Base-by-base conservation (phyloP, 1,140 invertebrate genomes). In the Arctopsyche grandis region DNA sequence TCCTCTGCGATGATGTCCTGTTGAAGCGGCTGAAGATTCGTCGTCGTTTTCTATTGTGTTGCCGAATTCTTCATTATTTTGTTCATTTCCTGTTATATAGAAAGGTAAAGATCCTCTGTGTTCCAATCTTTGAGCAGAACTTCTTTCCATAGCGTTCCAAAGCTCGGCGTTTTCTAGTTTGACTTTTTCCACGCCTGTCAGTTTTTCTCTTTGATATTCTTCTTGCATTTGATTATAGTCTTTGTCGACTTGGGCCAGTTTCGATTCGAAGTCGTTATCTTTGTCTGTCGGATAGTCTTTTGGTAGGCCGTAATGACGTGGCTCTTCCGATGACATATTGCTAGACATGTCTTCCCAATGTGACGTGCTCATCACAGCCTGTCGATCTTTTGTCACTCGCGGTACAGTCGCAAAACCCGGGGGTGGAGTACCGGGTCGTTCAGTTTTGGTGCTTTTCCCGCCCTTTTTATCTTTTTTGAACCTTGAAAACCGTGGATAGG, bases 401-500 rank as follows among this genome's bases (percentile, higher is more conserved):
- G 83, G 52, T 12, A 81, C 80, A 1, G 80, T 83, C 12, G 85
- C 87, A 81, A 88, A 89, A 24, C 85, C 87, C 9, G 87, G 85
- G 22, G 88, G 87, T 29, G 88, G 88, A 10, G 88, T 89, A 14
- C 87, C 87, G 70, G 88, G 87, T 78, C 88, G 84, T 74, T 90
- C 87, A 79, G 88, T 86, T 46, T 86, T 86, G 9, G 88, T 86
- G 85, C 86, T 85, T 79, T 87, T 82, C n/a, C 81, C 83, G 38
- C 87, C 88, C 43, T 86, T 86, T 80, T 87, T 91, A 80, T 92
- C 93, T 79, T 89, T 91, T 52, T 91, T 90, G 83, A 95, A 94
- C 74, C 93, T 89, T 0, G 94, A 90, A 83, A 95, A 94, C 74
- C 93, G 89, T 0, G 94, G 94, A 85, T 93, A 94, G 0, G 94